Conservation (phyloP, 2,113 vertebrate genomes). For the Platanista minor region DNA sequence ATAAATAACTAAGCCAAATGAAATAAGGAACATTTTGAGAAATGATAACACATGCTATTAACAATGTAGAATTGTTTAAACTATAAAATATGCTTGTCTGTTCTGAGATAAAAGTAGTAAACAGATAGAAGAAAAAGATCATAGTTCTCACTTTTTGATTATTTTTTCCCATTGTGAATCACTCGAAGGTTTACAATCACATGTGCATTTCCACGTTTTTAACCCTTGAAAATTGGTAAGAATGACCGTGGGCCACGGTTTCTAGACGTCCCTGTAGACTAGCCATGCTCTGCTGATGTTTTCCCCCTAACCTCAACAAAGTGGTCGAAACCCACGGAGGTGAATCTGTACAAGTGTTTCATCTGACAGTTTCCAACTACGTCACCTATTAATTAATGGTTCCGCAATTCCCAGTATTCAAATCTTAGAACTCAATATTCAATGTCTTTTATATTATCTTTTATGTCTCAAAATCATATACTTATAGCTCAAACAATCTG, state of each 20-base stretch:
- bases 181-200: not conserved
- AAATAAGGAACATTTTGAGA: not conserved
- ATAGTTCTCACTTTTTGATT: not conserved
- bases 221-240: not conserved
- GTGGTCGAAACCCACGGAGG: not conserved
- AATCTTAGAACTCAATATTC: not conserved
- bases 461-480: not conserved
- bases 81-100: not conserved
- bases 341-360: not conserved
- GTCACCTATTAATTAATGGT: not conserved
- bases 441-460: not conserved
- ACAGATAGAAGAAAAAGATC: not conserved
- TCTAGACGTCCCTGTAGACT: rapidly evolving
- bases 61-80: not conserved
- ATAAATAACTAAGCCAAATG: not conserved
- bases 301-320: not conserved
- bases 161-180: not conserved
- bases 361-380: not conserved
- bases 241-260: rapidly evolving
- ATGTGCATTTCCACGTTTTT: not conserved
- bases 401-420: not conserved
- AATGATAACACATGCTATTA: not conserved
- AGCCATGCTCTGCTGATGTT: rapidly evolving
- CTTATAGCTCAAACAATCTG: not conserved
- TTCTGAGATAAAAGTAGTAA: not conserved